A percentile compares a stretch with the other conserved stretches of the same genome.
Conservation (phyloP, 1,140 invertebrate species). For the Alviniconcha marisindica region DNA sequence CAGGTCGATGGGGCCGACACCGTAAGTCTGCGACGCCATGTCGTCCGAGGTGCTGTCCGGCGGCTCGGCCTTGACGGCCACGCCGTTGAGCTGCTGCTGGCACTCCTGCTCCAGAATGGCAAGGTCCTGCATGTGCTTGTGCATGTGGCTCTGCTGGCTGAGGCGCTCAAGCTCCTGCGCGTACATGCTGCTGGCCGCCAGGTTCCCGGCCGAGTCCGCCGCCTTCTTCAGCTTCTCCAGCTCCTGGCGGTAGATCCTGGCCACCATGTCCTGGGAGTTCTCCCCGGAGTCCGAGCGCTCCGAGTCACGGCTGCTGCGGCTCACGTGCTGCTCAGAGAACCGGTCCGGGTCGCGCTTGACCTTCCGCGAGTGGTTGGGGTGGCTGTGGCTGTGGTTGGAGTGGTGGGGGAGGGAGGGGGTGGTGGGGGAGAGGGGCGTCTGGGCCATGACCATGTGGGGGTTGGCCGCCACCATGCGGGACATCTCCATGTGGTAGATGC, state of each 20-base stretch:
- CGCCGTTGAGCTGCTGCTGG: slow-evolving; percentile 29
- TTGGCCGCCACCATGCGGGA: slow-evolving; percentile 56
- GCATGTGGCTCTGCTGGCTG: slow-evolving; percentile 48
- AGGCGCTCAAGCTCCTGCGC: slow-evolving; percentile 70
- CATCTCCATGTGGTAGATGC: slow-evolving; percentile 72
- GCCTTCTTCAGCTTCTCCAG: slow-evolving; percentile 86
- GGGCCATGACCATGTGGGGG: slow-evolving; percentile 32
- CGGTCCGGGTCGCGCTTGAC: slow-evolving; percentile 44
- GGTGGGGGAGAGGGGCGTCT: slow-evolving; percentile 43
- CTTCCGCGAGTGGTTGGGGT: slow-evolving; percentile 44
- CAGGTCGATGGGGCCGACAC: slow-evolving; percentile 67
- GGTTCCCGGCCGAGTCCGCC: slow-evolving; percentile 82
- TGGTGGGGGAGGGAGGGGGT: slow-evolving; percentile 36
- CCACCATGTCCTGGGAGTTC: slow-evolving; percentile 93
- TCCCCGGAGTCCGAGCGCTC: slow-evolving; percentile 26
- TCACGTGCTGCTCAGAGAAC: slow-evolving; percentile 20
- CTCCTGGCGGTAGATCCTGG: slow-evolving; percentile 97
- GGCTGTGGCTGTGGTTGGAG: slow-evolving; percentile 24
- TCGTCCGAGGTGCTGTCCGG: slow-evolving; percentile 65
- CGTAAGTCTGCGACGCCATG: slow-evolving; percentile 51
- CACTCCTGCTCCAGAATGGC: background rate
- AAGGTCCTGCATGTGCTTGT: slow-evolving; percentile 34
- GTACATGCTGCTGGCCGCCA: slow-evolving; percentile 85
- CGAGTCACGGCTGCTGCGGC: slow-evolving; percentile 20
- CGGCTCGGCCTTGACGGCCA: slow-evolving; percentile 63